A percentile compares a stretch with the other conserved stretches of the same genome.
Evolutionary conservation across 1,140 invertebrate species (phyloP).

Genomic region (Laupala kohalensis): DNA sequence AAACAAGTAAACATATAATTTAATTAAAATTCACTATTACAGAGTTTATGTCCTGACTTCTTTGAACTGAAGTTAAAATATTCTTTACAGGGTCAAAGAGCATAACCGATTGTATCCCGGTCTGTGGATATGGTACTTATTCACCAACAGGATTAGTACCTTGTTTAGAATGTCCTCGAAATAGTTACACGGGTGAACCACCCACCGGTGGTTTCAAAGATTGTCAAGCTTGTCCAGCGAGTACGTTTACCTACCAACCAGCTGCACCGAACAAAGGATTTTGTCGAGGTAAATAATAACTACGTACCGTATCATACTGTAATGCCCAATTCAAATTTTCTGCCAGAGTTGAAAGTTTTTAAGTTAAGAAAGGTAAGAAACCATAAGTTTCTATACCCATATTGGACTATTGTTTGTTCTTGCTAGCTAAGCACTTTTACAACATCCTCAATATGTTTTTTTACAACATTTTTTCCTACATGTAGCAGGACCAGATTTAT

Average conservation of each 20-base stretch:
- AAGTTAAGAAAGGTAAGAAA: too few species aligned
- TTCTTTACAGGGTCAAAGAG: conserved; percentile 46
- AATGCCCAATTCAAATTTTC: too few species aligned
- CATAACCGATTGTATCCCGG: conserved; percentile 71
- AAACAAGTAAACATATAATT: too few species aligned
- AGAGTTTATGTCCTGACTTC: neutral
- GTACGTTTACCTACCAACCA: conserved; percentile 83
- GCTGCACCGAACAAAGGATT: conserved; percentile 68
- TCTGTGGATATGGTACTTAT: conserved; percentile 92
- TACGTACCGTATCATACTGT: neutral
- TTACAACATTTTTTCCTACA: too few species aligned
- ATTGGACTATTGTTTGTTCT: too few species aligned
- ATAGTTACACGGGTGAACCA: conserved; percentile 79
- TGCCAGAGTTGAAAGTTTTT: neutral
- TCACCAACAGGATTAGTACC: conserved; percentile 88
- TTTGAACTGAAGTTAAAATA: neutral
- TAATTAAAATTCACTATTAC: too few species aligned
- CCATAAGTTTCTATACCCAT: too few species aligned
- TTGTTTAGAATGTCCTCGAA: conserved; percentile 86
- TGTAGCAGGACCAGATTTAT: too few species aligned
- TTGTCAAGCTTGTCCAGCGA: conserved; percentile 81
- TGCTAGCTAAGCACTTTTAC: too few species aligned
- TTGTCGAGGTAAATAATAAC: conserved; percentile 50
- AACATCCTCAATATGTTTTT: too few species aligned
- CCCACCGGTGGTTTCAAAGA: conserved; percentile 85